phyloP scores from a whole-genome alignment of 2,797 vertebrate species.

The Alcedo quadribrachys region DNA sequence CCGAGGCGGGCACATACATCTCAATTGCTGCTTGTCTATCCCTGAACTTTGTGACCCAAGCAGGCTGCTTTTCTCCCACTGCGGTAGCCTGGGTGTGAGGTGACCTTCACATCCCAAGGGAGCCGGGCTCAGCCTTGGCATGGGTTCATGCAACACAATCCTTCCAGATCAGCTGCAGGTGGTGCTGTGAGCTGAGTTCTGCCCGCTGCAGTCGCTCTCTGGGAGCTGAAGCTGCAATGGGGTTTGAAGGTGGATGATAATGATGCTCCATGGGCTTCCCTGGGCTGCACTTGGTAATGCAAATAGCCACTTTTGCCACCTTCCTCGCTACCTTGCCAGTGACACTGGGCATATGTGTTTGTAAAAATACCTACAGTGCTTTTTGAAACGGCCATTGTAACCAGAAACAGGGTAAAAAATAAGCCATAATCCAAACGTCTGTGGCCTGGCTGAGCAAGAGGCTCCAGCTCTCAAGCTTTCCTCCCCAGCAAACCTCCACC shows the following conservation, averaged over 20 bases:
- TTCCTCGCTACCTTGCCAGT: background rate
- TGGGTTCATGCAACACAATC: background rate
- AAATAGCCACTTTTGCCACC: background rate
- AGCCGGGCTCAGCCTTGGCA: background rate
- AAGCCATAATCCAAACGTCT: background rate
- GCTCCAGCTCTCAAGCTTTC: background rate
- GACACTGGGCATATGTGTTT: fast-evolving
- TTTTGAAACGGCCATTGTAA: background rate
- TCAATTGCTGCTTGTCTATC: fast-evolving
- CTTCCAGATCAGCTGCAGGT: background rate
- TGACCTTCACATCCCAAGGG: background rate
- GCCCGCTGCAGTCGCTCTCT: fast-evolving
- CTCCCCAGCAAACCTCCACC: background rate
- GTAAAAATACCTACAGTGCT: background rate
- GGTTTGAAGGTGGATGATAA: background rate
- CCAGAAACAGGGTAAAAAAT: background rate
- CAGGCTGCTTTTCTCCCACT: background rate
- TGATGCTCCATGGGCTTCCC: background rate
- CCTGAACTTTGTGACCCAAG: fast-evolving
- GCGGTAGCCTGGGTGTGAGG: background rate
- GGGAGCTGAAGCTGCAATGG: background rate
- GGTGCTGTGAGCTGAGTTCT: fast-evolving
- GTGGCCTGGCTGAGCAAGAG: fast-evolving
- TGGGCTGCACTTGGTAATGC: background rate
- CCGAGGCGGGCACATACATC: fast-evolving